Conservation (phyloP, 2,888 invertebrate species). For the Allophyes oxyacanthae region DNA sequence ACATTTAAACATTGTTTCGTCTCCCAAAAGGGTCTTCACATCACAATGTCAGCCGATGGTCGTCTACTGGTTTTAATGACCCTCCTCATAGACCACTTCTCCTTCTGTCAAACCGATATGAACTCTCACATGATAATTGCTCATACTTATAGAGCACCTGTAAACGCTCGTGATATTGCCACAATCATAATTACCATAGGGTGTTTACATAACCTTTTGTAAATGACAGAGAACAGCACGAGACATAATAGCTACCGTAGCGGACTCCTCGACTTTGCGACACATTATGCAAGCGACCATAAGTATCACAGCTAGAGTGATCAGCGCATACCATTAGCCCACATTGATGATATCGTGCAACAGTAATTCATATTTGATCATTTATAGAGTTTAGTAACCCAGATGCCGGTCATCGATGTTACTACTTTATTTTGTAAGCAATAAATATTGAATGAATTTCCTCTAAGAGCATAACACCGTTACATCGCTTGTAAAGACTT, state of each 20-base stretch:
- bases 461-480: no score
- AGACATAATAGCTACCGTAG: constrained; percentile 47
- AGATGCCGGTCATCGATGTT: constrained; percentile 15
- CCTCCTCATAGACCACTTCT: no score
- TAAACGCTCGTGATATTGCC: no score
- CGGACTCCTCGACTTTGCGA: constrained; percentile 52
- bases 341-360: constrained; percentile 56
- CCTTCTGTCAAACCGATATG: no score
- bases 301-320: constrained; percentile 53
- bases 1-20: background rate
- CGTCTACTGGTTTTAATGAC: no score
- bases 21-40: constrained; percentile 6
- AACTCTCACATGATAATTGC: no score
- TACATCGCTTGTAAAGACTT: no score
- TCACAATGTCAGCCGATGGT: no score
- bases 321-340: constrained; percentile 63
- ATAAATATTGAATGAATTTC: background rate
- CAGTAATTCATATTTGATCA: constrained; percentile 43
- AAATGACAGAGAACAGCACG: constrained; percentile 60
- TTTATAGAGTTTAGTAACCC: constrained; percentile 26
- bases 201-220: constrained; percentile 50
- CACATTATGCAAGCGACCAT: constrained; percentile 64
- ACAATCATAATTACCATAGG: background rate
- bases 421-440: constrained; percentile 26
- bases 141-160: no score